phyloP scores from a whole-genome alignment of 2,797 vertebrate genomes.

The Cynodonichthys magdalenae region DNA sequence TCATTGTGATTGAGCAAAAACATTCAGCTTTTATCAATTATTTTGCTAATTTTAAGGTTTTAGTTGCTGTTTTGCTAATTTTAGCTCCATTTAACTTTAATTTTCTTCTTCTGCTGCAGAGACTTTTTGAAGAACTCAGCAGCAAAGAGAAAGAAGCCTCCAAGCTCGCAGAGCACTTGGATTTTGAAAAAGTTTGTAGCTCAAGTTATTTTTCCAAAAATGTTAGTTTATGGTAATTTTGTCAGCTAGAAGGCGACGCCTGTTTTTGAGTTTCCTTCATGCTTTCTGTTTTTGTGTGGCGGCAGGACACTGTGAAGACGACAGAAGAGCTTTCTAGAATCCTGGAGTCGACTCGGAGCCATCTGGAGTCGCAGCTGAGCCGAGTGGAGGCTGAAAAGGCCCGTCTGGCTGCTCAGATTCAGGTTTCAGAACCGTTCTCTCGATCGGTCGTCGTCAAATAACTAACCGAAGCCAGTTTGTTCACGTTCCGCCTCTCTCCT shows the following conservation, averaged over 20 bases:
- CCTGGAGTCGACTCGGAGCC: slow-evolving; percentile 82
- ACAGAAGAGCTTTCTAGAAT: slow-evolving; percentile 83
- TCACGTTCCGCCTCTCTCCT: background rate
- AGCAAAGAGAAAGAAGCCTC: slow-evolving; percentile 85
- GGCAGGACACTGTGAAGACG: slow-evolving; percentile 83
- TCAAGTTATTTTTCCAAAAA: too few relatives aligned
- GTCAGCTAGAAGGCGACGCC: background rate
- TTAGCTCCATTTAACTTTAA: too few relatives aligned
- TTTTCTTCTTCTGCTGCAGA: slow-evolving; percentile 67
- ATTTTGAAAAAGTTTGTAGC: slow-evolving; percentile 87
- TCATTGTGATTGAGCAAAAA: too few relatives aligned
- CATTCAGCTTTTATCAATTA: too few relatives aligned
- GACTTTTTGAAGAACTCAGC: slow-evolving; percentile 82
- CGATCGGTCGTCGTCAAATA: too few relatives aligned
- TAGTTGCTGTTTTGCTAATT: too few relatives aligned
- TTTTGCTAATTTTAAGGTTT: too few relatives aligned
- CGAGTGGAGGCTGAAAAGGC: slow-evolving; percentile 84
- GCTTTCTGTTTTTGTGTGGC: background rate
- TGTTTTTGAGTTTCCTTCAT: background rate
- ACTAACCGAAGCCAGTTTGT: too few relatives aligned
- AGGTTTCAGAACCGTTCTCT: slow-evolving; percentile 67
- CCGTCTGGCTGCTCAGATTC: slow-evolving; percentile 78
- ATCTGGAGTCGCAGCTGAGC: slow-evolving; percentile 84
- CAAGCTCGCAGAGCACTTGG: slow-evolving; percentile 80
- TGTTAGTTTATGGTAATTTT: background rate